Conservation (phyloP, 2,797 vertebrate species). For the Peromyscus eremicus region DNA sequence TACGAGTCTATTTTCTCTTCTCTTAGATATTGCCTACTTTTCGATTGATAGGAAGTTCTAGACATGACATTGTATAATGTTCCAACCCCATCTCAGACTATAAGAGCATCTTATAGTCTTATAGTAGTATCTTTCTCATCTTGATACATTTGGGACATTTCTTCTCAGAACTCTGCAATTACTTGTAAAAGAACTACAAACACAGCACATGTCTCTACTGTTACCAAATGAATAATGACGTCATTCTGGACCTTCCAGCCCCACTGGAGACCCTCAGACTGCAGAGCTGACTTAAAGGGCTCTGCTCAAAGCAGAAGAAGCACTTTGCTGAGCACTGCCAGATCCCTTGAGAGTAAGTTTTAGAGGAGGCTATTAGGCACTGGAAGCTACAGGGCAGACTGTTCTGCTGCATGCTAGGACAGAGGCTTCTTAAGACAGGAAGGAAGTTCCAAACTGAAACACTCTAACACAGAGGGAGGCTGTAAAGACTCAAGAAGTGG, state of each 20-base stretch:
- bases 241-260: not conserved
- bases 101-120: not conserved
- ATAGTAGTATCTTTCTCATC: not conserved
- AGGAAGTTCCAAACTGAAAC: not conserved
- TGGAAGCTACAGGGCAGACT: no score
- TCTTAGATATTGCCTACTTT: not conserved
- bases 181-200: not conserved
- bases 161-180: not conserved
- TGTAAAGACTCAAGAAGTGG: not conserved
- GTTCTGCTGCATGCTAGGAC: not conserved
- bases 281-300: not conserved
- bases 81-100: not conserved
- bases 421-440: not conserved
- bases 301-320: not conserved
- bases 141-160: constrained; percentile 32
- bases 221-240: not conserved
- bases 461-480: not conserved
- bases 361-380: not conserved
- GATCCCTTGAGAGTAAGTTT: not conserved
- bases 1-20: not conserved
- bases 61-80: not conserved
- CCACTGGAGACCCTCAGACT: not conserved
- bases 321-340: not conserved
- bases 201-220: not conserved
- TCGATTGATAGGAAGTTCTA: not conserved